These are phyloP conservation scores for Ploceus nigricollis DNA, from an alignment of 2,113 vertebrate species.

Conservation along the genomic window DNA sequence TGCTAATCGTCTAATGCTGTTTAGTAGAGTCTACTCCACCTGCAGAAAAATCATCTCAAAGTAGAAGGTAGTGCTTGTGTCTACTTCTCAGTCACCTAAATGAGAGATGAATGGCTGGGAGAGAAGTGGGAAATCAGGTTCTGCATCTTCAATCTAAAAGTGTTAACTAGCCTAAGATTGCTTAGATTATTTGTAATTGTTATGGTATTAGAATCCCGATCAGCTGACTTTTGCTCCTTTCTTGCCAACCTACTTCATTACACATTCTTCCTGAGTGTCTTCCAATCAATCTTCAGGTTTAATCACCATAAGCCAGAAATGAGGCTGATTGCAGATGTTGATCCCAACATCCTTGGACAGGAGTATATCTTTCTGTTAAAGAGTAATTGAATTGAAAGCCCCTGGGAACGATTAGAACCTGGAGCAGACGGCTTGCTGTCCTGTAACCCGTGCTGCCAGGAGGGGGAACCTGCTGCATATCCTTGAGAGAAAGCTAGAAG, in stretches of 20 bases:
- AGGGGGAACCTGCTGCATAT: slow-evolving; percentile 23
- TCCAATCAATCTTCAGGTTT: not conserved
- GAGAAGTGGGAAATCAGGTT: not conserved
- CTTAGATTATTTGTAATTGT: not conserved
- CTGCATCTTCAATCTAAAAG: not conserved
- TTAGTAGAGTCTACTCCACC: not conserved
- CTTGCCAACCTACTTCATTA: not conserved
- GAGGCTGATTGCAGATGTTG: not conserved
- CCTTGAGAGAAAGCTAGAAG: not conserved
- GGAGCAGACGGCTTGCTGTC: not conserved
- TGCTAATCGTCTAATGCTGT: not conserved
- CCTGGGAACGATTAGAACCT: not conserved
- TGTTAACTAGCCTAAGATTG: not conserved
- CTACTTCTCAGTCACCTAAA: not conserved
- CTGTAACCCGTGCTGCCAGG: not conserved
- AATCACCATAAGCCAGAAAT: not conserved
- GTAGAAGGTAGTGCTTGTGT: not conserved
- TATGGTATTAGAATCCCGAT: not conserved
- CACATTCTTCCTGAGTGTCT: not conserved
- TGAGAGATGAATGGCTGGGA: not conserved
- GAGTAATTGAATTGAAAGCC: not conserved
- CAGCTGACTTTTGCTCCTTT: not conserved
- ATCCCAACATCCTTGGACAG: not conserved
- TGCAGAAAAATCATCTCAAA: not conserved
- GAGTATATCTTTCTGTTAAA: not conserved